phyloP scores from a whole-genome alignment of 2,888 invertebrate species.

The Allygus modestus region DNA sequence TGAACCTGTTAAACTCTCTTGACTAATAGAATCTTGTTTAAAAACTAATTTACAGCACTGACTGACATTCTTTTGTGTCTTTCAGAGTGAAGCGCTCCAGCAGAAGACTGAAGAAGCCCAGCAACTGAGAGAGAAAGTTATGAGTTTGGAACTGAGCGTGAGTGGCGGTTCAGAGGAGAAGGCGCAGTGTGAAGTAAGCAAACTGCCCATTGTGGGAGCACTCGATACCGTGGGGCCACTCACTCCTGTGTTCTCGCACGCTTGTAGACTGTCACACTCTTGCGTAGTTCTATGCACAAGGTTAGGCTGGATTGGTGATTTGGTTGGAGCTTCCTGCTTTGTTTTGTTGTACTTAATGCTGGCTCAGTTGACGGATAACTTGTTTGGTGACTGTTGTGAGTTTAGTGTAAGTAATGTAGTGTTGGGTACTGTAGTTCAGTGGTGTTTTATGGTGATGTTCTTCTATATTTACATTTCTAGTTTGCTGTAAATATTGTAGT shows the following conservation, averaged over 20 bases:
- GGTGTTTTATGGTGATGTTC: conserved; percentile 4
- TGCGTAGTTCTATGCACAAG: conserved; percentile 3
- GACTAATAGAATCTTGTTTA: too few species aligned
- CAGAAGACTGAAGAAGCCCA: conserved; percentile 86
- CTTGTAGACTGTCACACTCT: neutral
- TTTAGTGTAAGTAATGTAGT: neutral
- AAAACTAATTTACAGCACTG: too few species aligned
- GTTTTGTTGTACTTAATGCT: neutral
- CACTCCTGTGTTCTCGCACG: neutral
- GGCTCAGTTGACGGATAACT: neutral
- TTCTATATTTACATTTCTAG: conserved; percentile 10
- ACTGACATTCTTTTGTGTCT: neutral
- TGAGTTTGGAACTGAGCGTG: conserved; percentile 83
- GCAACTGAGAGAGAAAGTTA: conserved; percentile 85
- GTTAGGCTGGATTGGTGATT: conserved; percentile 30
- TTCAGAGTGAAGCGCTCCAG: conserved; percentile 83
- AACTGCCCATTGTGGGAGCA: neutral
- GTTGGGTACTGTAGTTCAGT: neutral
- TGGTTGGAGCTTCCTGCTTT: neutral
- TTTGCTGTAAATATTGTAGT: neutral
- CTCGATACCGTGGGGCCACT: neutral
- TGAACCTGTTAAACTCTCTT: too few species aligned
- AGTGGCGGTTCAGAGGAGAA: conserved; percentile 86
- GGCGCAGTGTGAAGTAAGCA: conserved; percentile 79
- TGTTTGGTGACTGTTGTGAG: conserved; percentile 29